Conservation (phyloP, 2,113 vertebrate species). For the Nettapus auritus region DNA sequence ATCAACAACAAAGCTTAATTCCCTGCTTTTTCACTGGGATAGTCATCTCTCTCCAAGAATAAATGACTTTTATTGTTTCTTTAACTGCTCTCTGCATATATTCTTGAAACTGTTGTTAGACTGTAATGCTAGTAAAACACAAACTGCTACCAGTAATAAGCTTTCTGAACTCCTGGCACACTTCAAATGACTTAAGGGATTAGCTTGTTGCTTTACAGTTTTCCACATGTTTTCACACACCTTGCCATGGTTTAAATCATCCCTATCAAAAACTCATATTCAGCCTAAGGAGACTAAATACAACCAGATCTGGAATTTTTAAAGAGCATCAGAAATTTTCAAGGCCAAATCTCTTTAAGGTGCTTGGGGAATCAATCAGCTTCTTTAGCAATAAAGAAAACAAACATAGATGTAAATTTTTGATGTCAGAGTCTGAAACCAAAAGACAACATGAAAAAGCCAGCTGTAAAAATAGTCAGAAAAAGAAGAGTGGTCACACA, state of each 20-base stretch:
- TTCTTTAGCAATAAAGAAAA: not conserved
- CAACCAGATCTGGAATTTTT: not conserved
- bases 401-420: not conserved
- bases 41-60: not conserved
- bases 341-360: not conserved
- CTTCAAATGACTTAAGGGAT: not conserved
- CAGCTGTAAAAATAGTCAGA: slow-evolving; percentile 47
- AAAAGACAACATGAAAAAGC: slow-evolving; percentile 64
- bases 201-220: not conserved
- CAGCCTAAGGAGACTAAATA: not conserved
- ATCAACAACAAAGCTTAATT: not conserved
- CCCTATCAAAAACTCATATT: not conserved
- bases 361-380: not conserved
- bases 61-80: not conserved
- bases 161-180: not conserved
- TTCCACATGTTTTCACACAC: not conserved
- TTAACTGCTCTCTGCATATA: not conserved
- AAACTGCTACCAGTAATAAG: not conserved
- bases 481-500: not conserved
- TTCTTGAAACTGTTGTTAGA: not conserved
- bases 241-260: not conserved
- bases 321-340: not conserved
- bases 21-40: not conserved
- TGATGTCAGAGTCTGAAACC: not conserved
- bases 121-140: not conserved